phyloP scores from a whole-genome alignment of 2,113 vertebrate species.

The Psittacara wagleri region DNA sequence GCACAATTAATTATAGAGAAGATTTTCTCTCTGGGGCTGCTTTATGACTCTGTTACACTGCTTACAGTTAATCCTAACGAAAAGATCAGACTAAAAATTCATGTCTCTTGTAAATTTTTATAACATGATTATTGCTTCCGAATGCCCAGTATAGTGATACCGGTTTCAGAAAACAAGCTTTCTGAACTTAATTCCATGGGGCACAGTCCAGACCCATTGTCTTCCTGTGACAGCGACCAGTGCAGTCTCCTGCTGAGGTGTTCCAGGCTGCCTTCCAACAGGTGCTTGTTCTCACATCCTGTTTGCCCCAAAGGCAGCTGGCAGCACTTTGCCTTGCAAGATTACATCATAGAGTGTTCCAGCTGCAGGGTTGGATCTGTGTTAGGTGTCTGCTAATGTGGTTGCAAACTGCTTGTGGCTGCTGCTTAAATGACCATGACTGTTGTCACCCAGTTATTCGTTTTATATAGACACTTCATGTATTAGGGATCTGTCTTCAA shows the following conservation, averaged over 20 bases:
- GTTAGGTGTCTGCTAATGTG: rapidly evolving
- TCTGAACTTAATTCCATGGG: neutral
- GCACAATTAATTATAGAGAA: conserved; percentile 18
- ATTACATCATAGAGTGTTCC: rapidly evolving
- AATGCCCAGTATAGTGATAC: neutral
- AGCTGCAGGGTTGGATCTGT: neutral
- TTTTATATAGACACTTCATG: neutral
- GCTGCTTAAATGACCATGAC: neutral
- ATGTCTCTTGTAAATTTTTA: conserved; percentile 8
- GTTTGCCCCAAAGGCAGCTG: rapidly evolving
- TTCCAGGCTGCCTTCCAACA: too few species aligned
- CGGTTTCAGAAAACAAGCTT: neutral
- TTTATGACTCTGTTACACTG: neutral
- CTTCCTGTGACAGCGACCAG: rapidly evolving
- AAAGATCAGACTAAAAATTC: conserved; percentile 26
- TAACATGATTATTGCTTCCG: neutral
- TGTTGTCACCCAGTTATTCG: neutral
- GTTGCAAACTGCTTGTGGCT: rapidly evolving
- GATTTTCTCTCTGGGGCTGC: neutral
- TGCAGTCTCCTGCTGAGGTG: rapidly evolving
- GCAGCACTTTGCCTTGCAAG: neutral
- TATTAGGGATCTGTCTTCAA: neutral
- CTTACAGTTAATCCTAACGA: conserved; percentile 25
- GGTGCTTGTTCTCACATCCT: rapidly evolving
- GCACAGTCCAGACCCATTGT: rapidly evolving